Conservation (phyloP, 2,888 invertebrate species). For the Hirtodrosophila cameraria region DNA sequence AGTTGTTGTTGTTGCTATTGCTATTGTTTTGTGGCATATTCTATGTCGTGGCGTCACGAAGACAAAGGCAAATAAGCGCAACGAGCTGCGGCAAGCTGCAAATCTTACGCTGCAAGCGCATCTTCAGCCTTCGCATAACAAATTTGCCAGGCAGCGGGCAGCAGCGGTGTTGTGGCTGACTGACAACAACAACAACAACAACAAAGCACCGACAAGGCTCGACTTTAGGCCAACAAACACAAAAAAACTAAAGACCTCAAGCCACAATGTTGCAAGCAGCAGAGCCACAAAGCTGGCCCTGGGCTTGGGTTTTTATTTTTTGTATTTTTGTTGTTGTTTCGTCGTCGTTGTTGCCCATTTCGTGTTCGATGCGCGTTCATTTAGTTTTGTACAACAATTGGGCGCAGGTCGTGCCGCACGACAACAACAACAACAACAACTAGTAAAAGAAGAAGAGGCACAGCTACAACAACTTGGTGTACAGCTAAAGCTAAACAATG, state of each 20-base stretch:
- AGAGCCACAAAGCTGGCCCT: constrained; percentile 27
- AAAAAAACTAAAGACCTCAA: constrained; percentile 38
- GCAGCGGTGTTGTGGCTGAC: background rate
- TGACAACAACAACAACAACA: constrained; percentile 24
- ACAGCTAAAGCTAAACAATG: constrained; percentile 43
- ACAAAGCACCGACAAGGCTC: constrained; percentile 55
- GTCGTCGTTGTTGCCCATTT: constrained; percentile 51
- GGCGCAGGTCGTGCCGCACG: constrained; percentile 79
- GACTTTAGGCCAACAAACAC: constrained; percentile 3
- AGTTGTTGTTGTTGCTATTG: constrained; percentile 20
- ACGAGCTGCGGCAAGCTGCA: constrained; percentile 52
- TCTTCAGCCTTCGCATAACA: constrained; percentile 65
- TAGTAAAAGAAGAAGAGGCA: constrained; percentile 14
- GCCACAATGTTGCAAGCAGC: constrained; percentile 33
- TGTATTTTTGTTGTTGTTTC: constrained; percentile 5
- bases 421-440: constrained; percentile 50
- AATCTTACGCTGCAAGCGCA: constrained; percentile 76
- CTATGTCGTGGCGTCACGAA: constrained; percentile 77
- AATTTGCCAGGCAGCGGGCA: constrained; percentile 37
- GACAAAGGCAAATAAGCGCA: constrained; percentile 79
- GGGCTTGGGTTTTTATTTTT: too few relatives aligned
- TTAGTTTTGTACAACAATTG: constrained; percentile 77
- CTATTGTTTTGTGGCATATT: constrained; percentile 38
- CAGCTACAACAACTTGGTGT: constrained; percentile 3
- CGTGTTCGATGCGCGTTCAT: constrained; percentile 77